Base-by-base conservation (phyloP, 92 coral and sea anemone species). In the Nematostella vectensis region DNA sequence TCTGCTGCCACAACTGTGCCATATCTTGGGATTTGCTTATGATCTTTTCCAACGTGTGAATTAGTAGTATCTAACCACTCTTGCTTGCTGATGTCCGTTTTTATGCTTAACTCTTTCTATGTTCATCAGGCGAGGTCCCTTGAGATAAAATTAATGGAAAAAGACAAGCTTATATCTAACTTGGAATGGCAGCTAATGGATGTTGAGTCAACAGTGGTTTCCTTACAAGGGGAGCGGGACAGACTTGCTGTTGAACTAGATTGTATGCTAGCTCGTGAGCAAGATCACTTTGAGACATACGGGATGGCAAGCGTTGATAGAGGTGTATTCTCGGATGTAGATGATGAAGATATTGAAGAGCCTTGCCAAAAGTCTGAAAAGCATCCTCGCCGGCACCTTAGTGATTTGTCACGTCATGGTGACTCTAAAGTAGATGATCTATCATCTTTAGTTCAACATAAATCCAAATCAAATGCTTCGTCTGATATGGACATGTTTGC, bases 101-200 rank as follows among this genome's bases (percentile, higher is more conserved):
- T n/a, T n/a, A n/a, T 33, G 40, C 15, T 33, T 15, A 6, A 6
- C 15, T 48, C 37, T 21, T 31, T 20, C 8, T 49, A 15, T 48
- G 47, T 0, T 6, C 21, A 19, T 31, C 65, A 93, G 99, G 77
- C 75, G 25, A 83, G 81, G 54, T 61, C 77, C 17, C 53, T 93
- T 29, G 81, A 79, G 55, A 54, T 93, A 1, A 59, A 63, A 2
- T 20, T 93, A 11, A 61, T 83, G 29, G 99, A 93, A 63, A 93
- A 87, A 59, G 93, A 93, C 69, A 86, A 93, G 28, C 71, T 76
- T 54, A 75, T 93, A 3, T 79, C 99, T 20, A 88, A 65, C 59
- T 65, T 93, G 54, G 96, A 93, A 29, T 93, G 99, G 99, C 99
- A 93, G 63, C 25, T 93, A 24, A 70, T 78, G 39, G 99, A 93